Evolutionary conservation across 2,888 invertebrate genomes (phyloP), one percentile per base, ranked within the genome.

Genomic region (Tachina grossa): DNA sequence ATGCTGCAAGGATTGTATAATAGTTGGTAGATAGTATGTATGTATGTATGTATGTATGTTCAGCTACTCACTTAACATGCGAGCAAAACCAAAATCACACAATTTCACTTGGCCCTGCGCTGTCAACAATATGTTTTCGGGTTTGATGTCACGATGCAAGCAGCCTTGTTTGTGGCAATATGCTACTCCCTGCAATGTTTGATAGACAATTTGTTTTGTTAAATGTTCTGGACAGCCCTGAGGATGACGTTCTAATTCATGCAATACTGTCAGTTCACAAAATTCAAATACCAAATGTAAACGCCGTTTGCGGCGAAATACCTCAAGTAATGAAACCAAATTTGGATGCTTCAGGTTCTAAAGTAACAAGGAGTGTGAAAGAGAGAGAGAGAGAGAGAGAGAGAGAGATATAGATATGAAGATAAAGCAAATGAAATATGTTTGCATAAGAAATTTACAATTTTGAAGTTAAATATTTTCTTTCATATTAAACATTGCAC

Each of bases 291-390:
- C 99, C 85, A 99, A 94, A 93, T 99, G 99, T 69, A 99, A 94
- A 90, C 99, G 97, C 85, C 98, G 95, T 93, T 98, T 98, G 87
- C 98, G 94, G 85, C 99, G 95, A 93, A 99, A 99, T 82, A 99
- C 99, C 94, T 99, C 99, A 90, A 99, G 95, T 86, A 99, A 94
- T 91, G 99, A 99, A 76, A 99, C 98, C 90, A 99, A 93, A 93
- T 99, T 99, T 6, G 98, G 98, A 93, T 99, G 99, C 92, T 99
- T 99, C 87, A 99, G 94, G 94, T 98, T 99, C 98, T 99, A 94
- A 6, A 51, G 41, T 53, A 53, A 57, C 19, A 31, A 9, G 59
- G 22, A 63, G 31, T 31, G 31, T 6, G 31, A 0, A 6, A n/a
- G 41, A 66, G 57, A 16, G 4, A 10, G 59, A 9, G 53, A 9